phyloP scores from a whole-genome alignment of 2,113 vertebrate species.

The Cynocephalus volans region DNA sequence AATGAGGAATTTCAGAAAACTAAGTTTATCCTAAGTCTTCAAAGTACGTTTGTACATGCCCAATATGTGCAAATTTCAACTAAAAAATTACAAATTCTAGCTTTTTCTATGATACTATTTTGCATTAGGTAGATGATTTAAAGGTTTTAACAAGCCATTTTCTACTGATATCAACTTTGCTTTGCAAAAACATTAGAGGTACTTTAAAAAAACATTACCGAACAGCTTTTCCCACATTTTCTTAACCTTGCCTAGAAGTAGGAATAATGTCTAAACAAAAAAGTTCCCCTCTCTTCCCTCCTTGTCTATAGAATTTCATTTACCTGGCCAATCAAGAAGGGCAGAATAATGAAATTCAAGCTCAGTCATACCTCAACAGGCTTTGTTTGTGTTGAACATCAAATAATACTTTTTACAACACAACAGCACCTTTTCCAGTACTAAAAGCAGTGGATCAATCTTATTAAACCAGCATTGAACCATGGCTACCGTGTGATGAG shows the following conservation, averaged over 20 bases:
- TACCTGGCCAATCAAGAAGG: constrained; percentile 38
- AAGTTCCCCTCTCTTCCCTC: background rate
- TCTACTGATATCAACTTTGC: background rate
- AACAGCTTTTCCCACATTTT: constrained; percentile 12
- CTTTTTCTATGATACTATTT: background rate
- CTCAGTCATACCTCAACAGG: background rate
- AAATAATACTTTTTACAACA: constrained; percentile 42
- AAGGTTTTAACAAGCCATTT: constrained; percentile 43
- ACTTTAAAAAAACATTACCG: background rate
- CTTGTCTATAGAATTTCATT: constrained; percentile 33
- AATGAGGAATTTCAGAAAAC: constrained; percentile 61
- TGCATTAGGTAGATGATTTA: background rate
- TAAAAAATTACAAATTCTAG: background rate
- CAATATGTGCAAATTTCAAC: background rate
- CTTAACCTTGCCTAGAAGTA: background rate
- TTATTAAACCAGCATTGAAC: constrained; percentile 69
- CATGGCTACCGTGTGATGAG: background rate
- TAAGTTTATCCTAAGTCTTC: constrained; percentile 35
- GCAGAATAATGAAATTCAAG: constrained; percentile 29
- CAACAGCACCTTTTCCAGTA: background rate
- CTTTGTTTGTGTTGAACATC: background rate
- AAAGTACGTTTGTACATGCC: background rate
- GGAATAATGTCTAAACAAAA: background rate
- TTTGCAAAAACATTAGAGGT: background rate
- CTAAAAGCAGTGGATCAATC: constrained; percentile 48